These are phyloP conservation scores for Caenorhabditis tropicalis DNA, from an alignment of 1,140 invertebrate genomes.

Conservation along the genomic window DNA sequence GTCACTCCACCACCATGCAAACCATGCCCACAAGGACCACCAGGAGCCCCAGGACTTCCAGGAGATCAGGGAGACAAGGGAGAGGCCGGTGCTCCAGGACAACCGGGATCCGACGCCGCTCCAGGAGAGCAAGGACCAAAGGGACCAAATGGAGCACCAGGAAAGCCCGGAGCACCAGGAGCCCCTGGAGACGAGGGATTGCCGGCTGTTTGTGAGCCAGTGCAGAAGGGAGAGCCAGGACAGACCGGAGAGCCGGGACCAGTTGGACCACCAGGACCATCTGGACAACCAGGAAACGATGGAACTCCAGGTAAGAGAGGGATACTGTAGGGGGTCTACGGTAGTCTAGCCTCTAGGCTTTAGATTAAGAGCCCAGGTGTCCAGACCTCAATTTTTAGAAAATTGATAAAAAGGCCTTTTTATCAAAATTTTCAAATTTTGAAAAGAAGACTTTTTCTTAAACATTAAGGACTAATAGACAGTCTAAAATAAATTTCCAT, in stretches of 20 bases:
- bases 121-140: conserved; percentile 46
- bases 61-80: conserved; percentile 41
- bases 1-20: conserved; percentile 53
- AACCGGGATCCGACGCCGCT: conserved; percentile 30
- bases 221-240: conserved; percentile 41
- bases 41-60: conserved; percentile 46
- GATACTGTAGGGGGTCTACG: no score
- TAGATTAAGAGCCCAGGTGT: no score
- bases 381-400: no score
- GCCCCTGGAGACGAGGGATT: conserved; percentile 35
- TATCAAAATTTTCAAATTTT: no score
- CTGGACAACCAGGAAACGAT: conserved; percentile 46
- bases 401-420: no score
- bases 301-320: conserved; percentile 41
- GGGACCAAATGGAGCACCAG: conserved; percentile 46
- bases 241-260: conserved; percentile 42
- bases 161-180: conserved; percentile 45
- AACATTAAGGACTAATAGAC: no score
- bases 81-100: conserved; percentile 30
- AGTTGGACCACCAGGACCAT: conserved; percentile 48
- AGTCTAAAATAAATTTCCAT: no score
- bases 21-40: conserved; percentile 47
- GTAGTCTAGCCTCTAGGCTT: not conserved
- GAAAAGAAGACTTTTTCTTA: no score
- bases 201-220: conserved; percentile 42